Evolutionary conservation across 1,140 invertebrate genomes (phyloP).

Genomic region (Teleogryllus occipitalis): DNA sequence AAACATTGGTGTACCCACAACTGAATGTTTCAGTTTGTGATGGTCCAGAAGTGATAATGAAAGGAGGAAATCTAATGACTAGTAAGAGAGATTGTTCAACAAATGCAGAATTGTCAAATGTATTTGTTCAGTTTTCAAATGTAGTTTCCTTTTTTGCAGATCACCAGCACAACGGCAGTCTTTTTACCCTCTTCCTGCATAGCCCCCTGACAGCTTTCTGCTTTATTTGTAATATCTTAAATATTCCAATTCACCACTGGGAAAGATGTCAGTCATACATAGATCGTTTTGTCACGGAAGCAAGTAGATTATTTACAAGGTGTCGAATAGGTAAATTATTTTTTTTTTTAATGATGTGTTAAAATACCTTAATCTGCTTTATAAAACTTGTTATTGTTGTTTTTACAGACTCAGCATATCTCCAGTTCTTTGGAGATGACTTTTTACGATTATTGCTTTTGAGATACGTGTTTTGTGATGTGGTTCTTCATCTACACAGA

Average conservation of each 20-base stretch:
- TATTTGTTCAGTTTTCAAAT: background rate
- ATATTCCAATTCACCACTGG: slow-evolving; percentile 79
- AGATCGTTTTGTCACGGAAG: slow-evolving; percentile 84
- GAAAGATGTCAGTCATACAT: slow-evolving; percentile 81
- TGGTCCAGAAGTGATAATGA: too few species aligned
- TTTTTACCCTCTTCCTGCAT: slow-evolving; percentile 93
- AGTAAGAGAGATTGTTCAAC: too few species aligned
- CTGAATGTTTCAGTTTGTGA: too few species aligned
- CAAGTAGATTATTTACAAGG: slow-evolving; percentile 69
- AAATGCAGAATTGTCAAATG: background rate
- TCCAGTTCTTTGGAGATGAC: slow-evolving; percentile 89
- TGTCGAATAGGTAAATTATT: slow-evolving; percentile 65
- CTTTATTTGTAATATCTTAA: slow-evolving; percentile 81
- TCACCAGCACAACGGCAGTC: slow-evolving; percentile 80
- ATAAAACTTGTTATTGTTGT: background rate
- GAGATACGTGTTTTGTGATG: slow-evolving; percentile 88
- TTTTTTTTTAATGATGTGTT: background rate
- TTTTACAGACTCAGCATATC: slow-evolving; percentile 48
- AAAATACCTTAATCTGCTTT: background rate
- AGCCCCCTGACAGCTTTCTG: slow-evolving; percentile 89
- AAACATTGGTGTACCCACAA: too few species aligned
- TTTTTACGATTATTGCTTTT: slow-evolving; percentile 81
- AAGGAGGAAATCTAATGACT: too few species aligned
- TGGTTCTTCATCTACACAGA: slow-evolving; percentile 75
- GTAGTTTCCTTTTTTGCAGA: slow-evolving; percentile 44